Conservation (phyloP, 2,113 vertebrate species). For the Gila orcuttii region DNA sequence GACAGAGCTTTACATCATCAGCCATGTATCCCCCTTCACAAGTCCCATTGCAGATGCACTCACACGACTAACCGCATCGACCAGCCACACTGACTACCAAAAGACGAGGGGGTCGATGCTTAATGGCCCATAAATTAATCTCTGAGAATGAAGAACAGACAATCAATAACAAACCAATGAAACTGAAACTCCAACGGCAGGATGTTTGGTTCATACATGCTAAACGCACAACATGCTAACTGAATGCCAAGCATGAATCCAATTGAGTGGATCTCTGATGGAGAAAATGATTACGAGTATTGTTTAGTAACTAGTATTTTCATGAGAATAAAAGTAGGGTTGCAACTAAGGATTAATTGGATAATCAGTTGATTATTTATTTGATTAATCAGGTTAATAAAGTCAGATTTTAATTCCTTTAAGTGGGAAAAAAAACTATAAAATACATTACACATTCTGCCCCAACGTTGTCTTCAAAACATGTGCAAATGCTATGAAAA, state of each 20-base stretch:
- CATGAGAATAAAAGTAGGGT: no score
- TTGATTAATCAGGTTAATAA: no score
- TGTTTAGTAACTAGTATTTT: background rate
- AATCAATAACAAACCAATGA: background rate
- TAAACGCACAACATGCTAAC: background rate
- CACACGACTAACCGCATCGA: background rate
- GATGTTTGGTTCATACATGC: background rate
- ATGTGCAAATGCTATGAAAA: no score
- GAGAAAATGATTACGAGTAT: background rate
- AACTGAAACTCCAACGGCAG: no score
- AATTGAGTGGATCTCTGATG: background rate
- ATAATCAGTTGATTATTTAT: no score
- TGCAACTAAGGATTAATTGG: no score
- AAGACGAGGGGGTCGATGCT: background rate
- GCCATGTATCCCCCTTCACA: background rate
- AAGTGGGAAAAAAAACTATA: no score
- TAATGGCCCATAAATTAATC: background rate
- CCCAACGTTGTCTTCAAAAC: no score
- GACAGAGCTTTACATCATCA: conserved; percentile 64
- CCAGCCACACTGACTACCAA: background rate
- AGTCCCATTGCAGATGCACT: background rate
- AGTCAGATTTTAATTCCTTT: no score
- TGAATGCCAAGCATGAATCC: background rate
- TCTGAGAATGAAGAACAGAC: background rate
- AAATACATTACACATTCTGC: no score